Percentiles rank a stretch among this genome's conserved stretches.
phyloP scores from a whole-genome alignment of 2,888 invertebrate species.

The Tachina lurida region DNA sequence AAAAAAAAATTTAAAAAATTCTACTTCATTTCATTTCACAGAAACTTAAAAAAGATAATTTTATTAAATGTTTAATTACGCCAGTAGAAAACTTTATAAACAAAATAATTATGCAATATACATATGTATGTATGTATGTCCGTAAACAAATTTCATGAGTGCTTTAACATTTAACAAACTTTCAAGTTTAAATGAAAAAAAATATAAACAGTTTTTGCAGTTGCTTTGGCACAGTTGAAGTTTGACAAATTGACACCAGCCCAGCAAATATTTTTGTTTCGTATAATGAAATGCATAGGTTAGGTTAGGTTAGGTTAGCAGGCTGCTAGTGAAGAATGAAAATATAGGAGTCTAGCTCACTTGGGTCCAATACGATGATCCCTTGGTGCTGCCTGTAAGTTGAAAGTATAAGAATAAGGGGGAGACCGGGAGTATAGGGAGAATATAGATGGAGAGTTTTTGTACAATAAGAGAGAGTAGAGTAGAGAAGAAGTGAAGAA shows the following conservation, averaged over 20 bases:
- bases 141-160: neutral
- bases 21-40: neutral
- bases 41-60: neutral
- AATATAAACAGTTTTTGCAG: neutral
- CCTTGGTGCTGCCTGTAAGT: no score
- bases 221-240: slow-evolving; percentile 18
- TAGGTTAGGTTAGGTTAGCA: no score
- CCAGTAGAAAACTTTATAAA: neutral
- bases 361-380: no score
- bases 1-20: no score
- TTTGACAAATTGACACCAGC: neutral
- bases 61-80: no score
- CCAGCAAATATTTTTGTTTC: slow-evolving; percentile 17
- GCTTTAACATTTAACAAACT: slow-evolving; percentile 35
- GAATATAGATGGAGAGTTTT: no score
- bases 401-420: no score
- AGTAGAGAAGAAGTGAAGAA: no score
- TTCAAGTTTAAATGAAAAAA: slow-evolving; percentile 6
- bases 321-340: no score
- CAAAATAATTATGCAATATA: neutral
- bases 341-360: no score
- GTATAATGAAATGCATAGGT: neutral
- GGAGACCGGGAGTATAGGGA: no score
- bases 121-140: neutral
- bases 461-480: no score